Evolutionary conservation across 2,113 vertebrate genomes (phyloP).

Genomic region (Talpa occidentalis): DNA sequence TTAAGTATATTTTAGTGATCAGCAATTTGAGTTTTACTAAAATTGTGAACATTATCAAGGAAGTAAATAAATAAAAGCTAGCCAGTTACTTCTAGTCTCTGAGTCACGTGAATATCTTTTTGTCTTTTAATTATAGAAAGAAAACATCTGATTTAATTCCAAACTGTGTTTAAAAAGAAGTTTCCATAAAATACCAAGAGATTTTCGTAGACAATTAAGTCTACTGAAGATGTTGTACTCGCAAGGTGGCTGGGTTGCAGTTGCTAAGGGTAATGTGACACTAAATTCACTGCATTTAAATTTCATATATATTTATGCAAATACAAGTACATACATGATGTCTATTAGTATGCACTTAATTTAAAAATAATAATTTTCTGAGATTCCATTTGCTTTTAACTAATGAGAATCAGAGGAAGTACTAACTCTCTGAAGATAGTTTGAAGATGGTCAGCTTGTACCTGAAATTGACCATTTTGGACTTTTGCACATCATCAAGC

Average conservation of each 20-base stretch:
- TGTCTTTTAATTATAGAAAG: background rate
- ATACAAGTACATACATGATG: background rate
- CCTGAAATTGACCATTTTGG: background rate
- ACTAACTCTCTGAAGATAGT: background rate
- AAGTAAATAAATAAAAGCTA: background rate
- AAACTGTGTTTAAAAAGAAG: background rate
- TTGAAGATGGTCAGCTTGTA: background rate
- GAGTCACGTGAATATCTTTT: background rate
- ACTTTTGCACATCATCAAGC: background rate
- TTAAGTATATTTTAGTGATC: background rate
- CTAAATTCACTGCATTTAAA: background rate
- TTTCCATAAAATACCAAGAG: background rate
- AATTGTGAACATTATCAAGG: background rate
- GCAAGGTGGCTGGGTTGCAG: background rate
- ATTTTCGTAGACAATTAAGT: background rate
- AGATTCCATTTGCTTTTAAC: background rate
- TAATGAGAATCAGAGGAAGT: background rate
- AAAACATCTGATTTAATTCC: background rate
- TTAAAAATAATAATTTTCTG: background rate
- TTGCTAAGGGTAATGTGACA: background rate
- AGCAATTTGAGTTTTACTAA: background rate
- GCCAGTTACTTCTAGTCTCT: background rate
- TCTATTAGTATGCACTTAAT: background rate
- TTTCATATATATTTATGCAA: background rate
- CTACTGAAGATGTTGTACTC: background rate